These are phyloP conservation scores for Neopelma chrysocephalum DNA, from an alignment of 2,797 vertebrate genomes.

Conservation along the genomic window DNA sequence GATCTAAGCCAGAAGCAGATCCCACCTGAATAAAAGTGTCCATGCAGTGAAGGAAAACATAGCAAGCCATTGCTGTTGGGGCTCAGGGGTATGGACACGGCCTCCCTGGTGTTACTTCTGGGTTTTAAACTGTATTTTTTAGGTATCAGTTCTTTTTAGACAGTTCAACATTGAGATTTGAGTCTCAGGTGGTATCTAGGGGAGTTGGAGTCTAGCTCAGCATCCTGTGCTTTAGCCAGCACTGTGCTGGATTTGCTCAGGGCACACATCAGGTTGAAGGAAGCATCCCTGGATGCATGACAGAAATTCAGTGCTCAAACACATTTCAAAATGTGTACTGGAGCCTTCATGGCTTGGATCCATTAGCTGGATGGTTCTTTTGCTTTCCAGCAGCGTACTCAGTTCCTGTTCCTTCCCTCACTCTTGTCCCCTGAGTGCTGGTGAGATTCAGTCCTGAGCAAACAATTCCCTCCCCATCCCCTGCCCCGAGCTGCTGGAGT, in stretches of 20 bases:
- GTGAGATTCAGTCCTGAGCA: background rate
- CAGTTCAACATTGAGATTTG: background rate
- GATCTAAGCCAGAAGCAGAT: background rate
- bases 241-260: background rate
- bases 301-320: background rate
- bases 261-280: background rate
- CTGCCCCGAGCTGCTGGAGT: background rate
- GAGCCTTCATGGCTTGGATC: background rate
- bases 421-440: fast-evolving
- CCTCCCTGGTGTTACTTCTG: background rate
- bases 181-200: background rate
- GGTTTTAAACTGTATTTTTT: background rate
- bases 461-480: background rate
- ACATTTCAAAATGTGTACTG: background rate
- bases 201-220: background rate
- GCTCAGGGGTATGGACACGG: background rate
- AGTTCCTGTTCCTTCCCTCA: background rate
- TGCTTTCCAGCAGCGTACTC: background rate
- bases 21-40: constrained; percentile 23
- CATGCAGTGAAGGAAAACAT: fast-evolving
- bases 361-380: background rate
- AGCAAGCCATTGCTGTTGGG: fast-evolving
- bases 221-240: background rate
- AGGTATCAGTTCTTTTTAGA: background rate
- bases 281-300: background rate